Percentiles rank a stretch among this genome's conserved stretches.
Conservation (phyloP, 2,113 vertebrate genomes). For the Sylvietta virens region DNA sequence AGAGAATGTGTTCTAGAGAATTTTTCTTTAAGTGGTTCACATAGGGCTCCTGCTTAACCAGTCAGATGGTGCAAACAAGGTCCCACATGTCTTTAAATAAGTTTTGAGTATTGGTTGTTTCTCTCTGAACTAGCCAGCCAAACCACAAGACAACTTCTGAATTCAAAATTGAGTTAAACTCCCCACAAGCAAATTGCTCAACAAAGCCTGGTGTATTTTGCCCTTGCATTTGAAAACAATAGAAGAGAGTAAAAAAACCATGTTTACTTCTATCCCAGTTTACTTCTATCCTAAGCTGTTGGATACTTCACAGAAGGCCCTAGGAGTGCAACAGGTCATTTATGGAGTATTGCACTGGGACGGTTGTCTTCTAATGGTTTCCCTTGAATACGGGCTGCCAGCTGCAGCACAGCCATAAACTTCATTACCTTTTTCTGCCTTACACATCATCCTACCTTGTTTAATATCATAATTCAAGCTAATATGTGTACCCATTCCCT, state of each 20-base stretch:
- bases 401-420: not conserved
- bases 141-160: slow-evolving; percentile 42
- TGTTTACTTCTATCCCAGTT: not conserved
- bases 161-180: not conserved
- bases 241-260: not conserved
- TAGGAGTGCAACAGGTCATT: not conserved
- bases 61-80: not conserved
- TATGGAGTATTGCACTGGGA: fast-evolving
- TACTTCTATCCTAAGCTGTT: not conserved
- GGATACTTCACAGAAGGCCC: not conserved
- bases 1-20: not conserved
- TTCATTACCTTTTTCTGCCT: not conserved
- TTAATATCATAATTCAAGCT: not conserved
- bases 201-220: not conserved
- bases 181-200: slow-evolving; percentile 16
- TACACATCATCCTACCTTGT: not conserved
- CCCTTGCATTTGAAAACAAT: not conserved
- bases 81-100: slow-evolving; percentile 8
- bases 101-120: not conserved
- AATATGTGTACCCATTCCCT: fast-evolving
- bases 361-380: not conserved
- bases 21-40: not conserved
- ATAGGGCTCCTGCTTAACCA: not conserved
- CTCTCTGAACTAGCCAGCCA: not conserved
- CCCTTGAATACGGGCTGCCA: not conserved